A percentile compares a stretch with the other conserved stretches of the same genome.
Conservation (phyloP, 2,888 invertebrate species). For the Agrotis puta region DNA sequence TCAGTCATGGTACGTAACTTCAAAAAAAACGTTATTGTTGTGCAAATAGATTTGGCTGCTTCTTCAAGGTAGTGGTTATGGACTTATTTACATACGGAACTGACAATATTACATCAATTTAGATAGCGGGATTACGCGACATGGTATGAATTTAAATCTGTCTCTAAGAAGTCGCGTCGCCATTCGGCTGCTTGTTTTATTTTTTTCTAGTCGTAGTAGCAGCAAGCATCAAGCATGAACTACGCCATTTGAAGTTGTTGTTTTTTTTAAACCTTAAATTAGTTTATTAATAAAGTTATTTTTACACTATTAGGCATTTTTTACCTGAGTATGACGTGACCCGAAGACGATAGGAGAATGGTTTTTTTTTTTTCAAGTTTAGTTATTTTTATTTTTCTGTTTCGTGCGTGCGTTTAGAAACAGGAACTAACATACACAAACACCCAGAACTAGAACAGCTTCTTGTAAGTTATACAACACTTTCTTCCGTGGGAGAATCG, state of each 20-base stretch:
- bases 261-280: constrained; percentile 10
- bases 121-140: constrained; percentile 43
- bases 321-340: too few relatives aligned
- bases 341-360: too few relatives aligned
- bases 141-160: constrained; percentile 46
- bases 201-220: constrained; percentile 33
- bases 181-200: constrained; percentile 7
- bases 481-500: too few relatives aligned
- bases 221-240: constrained; percentile 1
- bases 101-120: constrained; percentile 41
- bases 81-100: constrained; percentile 23
- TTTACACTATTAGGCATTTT: too few relatives aligned
- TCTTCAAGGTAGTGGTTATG: constrained; percentile 17
- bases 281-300: neutral
- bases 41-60: constrained; percentile 9
- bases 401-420: too few relatives aligned
- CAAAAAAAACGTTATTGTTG: constrained; percentile 2
- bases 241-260: constrained; percentile 25
- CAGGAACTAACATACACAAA: too few relatives aligned
- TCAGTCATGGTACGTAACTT: neutral
- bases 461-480: too few relatives aligned
- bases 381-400: too few relatives aligned
- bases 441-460: too few relatives aligned
- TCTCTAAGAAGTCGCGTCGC: constrained; percentile 4
- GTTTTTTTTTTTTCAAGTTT: too few relatives aligned